Evolutionary conservation across 2,113 vertebrate genomes (phyloP), one percentile per base, ranked within the genome.

Genomic region (Hemiscyllium ocellatum): DNA sequence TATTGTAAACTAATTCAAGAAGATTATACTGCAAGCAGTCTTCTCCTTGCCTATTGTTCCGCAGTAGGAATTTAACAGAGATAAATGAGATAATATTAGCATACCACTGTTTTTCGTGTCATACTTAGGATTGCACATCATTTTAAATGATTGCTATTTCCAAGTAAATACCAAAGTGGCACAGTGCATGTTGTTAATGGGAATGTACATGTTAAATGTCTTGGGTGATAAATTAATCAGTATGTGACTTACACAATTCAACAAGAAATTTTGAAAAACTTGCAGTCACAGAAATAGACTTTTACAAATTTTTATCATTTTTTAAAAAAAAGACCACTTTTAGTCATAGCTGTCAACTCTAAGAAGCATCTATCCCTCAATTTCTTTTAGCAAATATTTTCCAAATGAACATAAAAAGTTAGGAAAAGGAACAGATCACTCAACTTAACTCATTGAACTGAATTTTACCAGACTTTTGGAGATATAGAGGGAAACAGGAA

Each of bases 51-150:
- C 56, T 66, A 19, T 66, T 66, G 89, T 4, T 20, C 61, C 89
- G 66, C 65, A n/a, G 19, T 66, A 19, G 89, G 61, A 93, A 66
- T 33, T n/a, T 17, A 37, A 66, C 61, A 66, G 33, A 66, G 89
- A 93, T 93, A 66, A 66, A 93, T 93, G 89, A 93, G 89, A 93
- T 66, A n/a, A 93, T 8, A 65, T 93, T 93, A 42, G 33, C 89
- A 66, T 65, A 65, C 65, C 17, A 33, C n/a, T 66, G 19, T 93
- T 93, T 93, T 93, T 66, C 8, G 33, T 20, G 17, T 37, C 65
- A 93, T 93, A n/a, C n/a, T 66, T 66, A 93, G 61, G 89, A 66
- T n/a, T 66, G 65, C 61, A 93, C 65, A 66, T 17, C 65, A 66
- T 61, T 22, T 66, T 66, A 33, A 66, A 93, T 66, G 89, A 66